Evolutionary conservation across 2,888 invertebrate species (phyloP), one percentile per base, ranked within the genome.

Genomic region (Morpho deidamia): DNA sequence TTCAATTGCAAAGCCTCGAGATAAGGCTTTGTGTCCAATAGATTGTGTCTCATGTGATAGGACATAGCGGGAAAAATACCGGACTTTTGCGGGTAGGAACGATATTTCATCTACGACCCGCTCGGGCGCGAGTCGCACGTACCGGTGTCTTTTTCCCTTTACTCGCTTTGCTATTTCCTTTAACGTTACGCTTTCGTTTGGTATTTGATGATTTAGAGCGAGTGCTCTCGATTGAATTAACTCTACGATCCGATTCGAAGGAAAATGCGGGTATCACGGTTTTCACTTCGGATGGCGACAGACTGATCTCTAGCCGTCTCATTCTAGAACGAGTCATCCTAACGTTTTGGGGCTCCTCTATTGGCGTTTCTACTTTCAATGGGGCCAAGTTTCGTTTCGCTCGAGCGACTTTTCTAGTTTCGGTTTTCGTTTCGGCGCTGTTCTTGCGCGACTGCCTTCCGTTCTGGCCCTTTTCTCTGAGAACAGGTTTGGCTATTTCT

Each of bases 401-500:
- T 56, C 72, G 70, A 0, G 72, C 72, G 1, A 82, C 66, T 63
- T 81, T 85, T 7, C 86, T 70, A 0, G 56, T 66, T 0, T 61
- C 67, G 1, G 70, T 69, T 0, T 52, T 56, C 3, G 60, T 66
- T 42, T 79, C 66, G 2, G 53, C 58, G 53, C 64, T 81, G 2
- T 63, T 68, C 0, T 65, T 66, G 8, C 66, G 58, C 7, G 78
- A 72, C 0, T 76, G 61, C 3, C 80, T 65, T 0, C 83, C 79
- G 47, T 86, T 88, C 48, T 89, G 88, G 0, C 83, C 85, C 46
- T 87, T 88, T 51, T 89, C 88, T n/a, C 88, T 69, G 0, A 89
- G 60, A 0, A 87, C 84, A 0, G 86, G 85, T 54, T 83, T 88
- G 0, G 69, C 66, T 0, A 68, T 66, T 32, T 87, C 86, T 8